phyloP scores from a whole-genome alignment of 2,113 vertebrate species.

The Hirundichthys speculiger region DNA sequence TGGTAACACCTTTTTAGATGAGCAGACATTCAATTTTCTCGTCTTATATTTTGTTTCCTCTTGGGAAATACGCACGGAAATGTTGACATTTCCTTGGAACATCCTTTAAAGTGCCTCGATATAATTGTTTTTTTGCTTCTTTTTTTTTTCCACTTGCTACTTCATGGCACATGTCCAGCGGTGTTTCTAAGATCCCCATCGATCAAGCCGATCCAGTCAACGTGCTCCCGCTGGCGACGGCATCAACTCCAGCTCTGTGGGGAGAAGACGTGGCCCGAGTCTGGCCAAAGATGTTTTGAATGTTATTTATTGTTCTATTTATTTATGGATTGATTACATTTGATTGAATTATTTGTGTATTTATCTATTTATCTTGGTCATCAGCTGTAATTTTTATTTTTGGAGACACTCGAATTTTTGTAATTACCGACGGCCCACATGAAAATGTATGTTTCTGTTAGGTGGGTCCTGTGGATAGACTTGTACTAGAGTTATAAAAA shows the following conservation, averaged over 20 bases:
- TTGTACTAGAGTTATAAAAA: conserved; percentile 82
- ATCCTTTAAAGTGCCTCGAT: conserved; percentile 84
- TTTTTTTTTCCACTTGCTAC: conserved; percentile 51
- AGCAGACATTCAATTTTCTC: conserved; percentile 61
- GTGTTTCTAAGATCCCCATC: conserved; percentile 35
- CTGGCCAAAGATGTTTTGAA: conserved; percentile 81
- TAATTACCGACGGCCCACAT: conserved; percentile 76
- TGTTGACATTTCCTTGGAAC: conserved; percentile 73
- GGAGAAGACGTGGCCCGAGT: conserved; percentile 62
- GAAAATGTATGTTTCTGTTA: conserved; percentile 71
- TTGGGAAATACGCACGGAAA: conserved; percentile 58
- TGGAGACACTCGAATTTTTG: conserved; percentile 80
- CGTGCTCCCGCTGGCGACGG: conserved; percentile 26
- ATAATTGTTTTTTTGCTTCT: conserved; percentile 58
- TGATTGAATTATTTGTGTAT: conserved; percentile 72
- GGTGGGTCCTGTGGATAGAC: conserved; percentile 79
- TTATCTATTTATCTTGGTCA: conserved; percentile 83
- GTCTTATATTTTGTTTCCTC: conserved; percentile 58
- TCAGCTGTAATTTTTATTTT: conserved; percentile 73
- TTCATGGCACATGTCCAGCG: conserved; percentile 56
- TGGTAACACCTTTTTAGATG: conserved; percentile 28
- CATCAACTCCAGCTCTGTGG: conserved; percentile 45
- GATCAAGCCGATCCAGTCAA: conserved; percentile 23
- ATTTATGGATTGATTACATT: conserved; percentile 76
- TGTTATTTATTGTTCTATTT: conserved; percentile 84